phyloP scores from a whole-genome alignment of 2,797 vertebrate genomes.

The Chloroceryle amazona region DNA sequence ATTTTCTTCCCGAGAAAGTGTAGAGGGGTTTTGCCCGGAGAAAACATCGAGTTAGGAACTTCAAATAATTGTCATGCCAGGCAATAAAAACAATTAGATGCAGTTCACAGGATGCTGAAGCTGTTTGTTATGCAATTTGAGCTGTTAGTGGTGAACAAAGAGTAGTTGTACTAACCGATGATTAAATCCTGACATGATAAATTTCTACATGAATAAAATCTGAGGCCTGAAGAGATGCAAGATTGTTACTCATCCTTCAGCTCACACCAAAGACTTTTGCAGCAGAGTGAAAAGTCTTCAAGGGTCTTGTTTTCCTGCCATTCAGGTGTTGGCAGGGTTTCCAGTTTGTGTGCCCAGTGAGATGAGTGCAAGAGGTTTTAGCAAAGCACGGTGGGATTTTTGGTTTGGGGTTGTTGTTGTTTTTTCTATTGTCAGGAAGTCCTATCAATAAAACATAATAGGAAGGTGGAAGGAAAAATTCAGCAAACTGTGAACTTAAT shows the following conservation, averaged over 20 bases:
- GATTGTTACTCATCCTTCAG: background rate
- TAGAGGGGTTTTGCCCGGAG: background rate
- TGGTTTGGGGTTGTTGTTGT: background rate
- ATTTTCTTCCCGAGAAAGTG: background rate
- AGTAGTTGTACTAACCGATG: background rate
- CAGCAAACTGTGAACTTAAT: constrained; percentile 76
- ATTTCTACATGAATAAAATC: constrained; percentile 28
- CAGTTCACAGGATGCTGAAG: background rate
- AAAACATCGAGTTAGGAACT: background rate
- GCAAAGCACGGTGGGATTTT: background rate
- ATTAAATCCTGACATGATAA: background rate
- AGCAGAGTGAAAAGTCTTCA: background rate
- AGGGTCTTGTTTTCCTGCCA: background rate
- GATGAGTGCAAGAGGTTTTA: background rate
- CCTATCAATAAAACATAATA: constrained; percentile 72
- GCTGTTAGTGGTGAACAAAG: constrained; percentile 12
- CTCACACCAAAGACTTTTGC: background rate
- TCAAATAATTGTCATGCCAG: background rate
- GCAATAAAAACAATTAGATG: background rate
- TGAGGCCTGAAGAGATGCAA: background rate
- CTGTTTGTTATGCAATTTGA: background rate
- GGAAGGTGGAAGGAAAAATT: constrained; percentile 64
- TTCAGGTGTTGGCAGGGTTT: background rate
- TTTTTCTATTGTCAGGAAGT: constrained; percentile 11
- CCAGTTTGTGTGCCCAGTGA: background rate